Conservation (phyloP, 2,888 invertebrate genomes). For the Lottia scabra region DNA sequence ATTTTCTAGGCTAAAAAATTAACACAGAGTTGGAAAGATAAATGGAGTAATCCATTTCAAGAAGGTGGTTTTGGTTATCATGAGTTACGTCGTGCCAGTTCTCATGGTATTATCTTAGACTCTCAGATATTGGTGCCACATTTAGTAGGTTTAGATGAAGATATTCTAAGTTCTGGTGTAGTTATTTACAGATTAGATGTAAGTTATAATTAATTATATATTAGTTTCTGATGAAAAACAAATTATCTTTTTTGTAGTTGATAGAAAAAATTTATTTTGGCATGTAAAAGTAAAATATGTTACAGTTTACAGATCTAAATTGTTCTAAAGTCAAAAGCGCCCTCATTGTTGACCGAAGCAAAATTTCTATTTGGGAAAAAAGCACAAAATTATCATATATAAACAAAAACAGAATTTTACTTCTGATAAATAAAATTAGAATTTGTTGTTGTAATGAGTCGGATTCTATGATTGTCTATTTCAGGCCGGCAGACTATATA, state of each 20-base stretch:
- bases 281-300: too few species aligned
- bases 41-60: constrained; percentile 78
- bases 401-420: too few species aligned
- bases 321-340: too few species aligned
- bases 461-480: constrained; percentile 10
- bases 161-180: constrained; percentile 89
- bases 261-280: too few species aligned
- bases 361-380: too few species aligned
- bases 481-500: constrained; percentile 86
- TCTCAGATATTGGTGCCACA: constrained; percentile 85
- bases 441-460: too few species aligned
- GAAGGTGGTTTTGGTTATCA: constrained; percentile 24
- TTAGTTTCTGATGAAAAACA: not conserved
- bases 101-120: constrained; percentile 62
- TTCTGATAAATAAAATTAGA: too few species aligned
- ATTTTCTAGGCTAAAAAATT: constrained; percentile 68
- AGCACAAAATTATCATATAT: too few species aligned
- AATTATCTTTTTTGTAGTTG: too few species aligned
- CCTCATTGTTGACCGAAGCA: too few species aligned
- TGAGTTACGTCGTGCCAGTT: constrained; percentile 56
- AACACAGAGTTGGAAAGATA: constrained; percentile 93
- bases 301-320: too few species aligned
- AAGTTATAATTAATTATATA: not conserved
- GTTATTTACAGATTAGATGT: constrained; percentile 88
- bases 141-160: constrained; percentile 91